Percentiles rank a stretch among this genome's conserved stretches.
phyloP scores from a whole-genome alignment of 2,113 vertebrate genomes.

The Drymodes brunneopygia region DNA sequence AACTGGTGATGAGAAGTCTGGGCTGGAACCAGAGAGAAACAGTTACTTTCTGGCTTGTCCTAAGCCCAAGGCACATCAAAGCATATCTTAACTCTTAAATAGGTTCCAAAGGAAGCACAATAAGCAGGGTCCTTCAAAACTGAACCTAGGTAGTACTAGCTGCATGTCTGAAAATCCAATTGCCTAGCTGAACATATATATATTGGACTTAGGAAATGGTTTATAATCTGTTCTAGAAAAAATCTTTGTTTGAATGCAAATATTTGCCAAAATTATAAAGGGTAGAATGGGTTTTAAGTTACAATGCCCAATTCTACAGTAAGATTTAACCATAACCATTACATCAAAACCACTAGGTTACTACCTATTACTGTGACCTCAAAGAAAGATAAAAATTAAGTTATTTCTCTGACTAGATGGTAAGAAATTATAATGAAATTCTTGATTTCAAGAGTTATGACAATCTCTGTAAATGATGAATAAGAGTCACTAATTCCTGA shows the following conservation, averaged over 20 bases:
- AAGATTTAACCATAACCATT: not conserved
- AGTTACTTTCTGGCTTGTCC: not conserved
- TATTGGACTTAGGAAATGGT: not conserved
- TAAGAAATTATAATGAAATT: not conserved
- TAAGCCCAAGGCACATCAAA: not conserved
- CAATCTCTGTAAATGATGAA: not conserved
- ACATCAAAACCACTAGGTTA: not conserved
- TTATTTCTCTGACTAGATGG: not conserved
- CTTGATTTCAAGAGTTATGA: not conserved
- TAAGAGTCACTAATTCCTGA: not conserved
- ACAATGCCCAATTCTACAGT: not conserved
- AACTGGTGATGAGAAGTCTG: not conserved
- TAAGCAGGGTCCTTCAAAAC: not conserved
- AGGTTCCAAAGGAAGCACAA: not conserved
- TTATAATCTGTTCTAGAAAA: not conserved
- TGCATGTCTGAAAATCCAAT: not conserved
- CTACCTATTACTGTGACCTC: not conserved
- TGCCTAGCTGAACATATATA: not conserved
- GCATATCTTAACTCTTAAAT: not conserved
- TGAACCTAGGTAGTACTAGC: not conserved
- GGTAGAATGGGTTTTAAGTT: not conserved
- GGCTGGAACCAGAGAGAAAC: not conserved
- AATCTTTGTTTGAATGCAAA: not conserved
- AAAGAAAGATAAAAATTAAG: not conserved
- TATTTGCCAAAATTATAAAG: not conserved